A percentile compares a stretch with the other conserved stretches of the same genome.
Conservation (phyloP, 2,888 invertebrate genomes). For the Autographa gamma region DNA sequence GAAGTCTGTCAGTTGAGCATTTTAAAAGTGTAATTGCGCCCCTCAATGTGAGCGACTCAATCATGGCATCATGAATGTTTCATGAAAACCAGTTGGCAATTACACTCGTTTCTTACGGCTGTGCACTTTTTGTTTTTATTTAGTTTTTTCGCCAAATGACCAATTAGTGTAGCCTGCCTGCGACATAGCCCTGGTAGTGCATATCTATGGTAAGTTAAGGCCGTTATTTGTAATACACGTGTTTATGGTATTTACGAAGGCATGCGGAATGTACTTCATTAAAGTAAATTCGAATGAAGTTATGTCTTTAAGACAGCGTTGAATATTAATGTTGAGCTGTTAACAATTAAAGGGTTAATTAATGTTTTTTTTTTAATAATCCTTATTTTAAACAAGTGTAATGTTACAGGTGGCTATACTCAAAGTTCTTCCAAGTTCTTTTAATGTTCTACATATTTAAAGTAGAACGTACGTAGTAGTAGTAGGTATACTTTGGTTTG, state of each 20-base stretch:
- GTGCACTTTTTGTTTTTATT: conserved; percentile 59
- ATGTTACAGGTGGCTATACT: not conserved
- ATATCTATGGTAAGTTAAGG: conserved; percentile 43
- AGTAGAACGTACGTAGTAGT: too few species aligned
- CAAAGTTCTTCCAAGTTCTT: not conserved
- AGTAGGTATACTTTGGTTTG: too few species aligned
- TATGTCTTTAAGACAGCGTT: not conserved
- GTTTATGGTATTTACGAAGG: conserved; percentile 32
- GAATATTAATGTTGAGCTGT: conserved; percentile 4
- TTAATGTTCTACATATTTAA: too few species aligned
- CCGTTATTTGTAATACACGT: conserved; percentile 39
- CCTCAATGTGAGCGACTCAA: conserved; percentile 75
- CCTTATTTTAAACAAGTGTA: not conserved
- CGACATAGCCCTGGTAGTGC: conserved; percentile 49
- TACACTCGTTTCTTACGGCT: conserved; percentile 65
- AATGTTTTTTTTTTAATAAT: too few species aligned
- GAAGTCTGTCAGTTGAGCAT: conserved; percentile 59
- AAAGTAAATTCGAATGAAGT: conserved; percentile 27
- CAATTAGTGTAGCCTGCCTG: conserved; percentile 75
- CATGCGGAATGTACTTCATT: conserved; percentile 41
- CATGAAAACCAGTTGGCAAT: conserved; percentile 79
- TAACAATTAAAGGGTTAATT: conserved; percentile 9
- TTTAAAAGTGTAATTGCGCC: conserved; percentile 71
- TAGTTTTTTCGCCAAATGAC: conserved; percentile 71
- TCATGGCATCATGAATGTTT: conserved; percentile 81